Evolutionary conservation across 2,797 vertebrate genomes (phyloP).

Genomic region (Thalassophryne amazonica): DNA sequence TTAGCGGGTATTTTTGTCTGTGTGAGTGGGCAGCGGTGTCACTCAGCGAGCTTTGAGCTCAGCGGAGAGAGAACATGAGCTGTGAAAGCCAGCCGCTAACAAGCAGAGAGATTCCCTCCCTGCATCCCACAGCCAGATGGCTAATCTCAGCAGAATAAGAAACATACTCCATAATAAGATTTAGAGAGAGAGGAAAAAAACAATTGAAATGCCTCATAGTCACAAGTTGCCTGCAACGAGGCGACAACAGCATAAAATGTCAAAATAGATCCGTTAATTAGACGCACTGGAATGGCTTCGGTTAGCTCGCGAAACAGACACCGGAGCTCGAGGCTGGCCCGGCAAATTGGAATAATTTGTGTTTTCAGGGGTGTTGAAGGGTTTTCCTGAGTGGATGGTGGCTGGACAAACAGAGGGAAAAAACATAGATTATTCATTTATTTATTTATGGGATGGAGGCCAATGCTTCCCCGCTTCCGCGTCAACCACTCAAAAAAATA

Average conservation of each 20-base stretch:
- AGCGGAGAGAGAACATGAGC: constrained; percentile 65
- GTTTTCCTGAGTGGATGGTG: constrained; percentile 27
- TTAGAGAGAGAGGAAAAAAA: constrained; percentile 15
- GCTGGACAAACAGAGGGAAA: constrained; percentile 4
- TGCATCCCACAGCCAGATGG: constrained; percentile 70
- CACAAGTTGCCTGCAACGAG: constrained; percentile 39
- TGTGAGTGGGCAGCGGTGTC: constrained; percentile 74
- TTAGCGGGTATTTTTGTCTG: constrained; percentile 72
- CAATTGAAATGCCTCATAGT: constrained; percentile 52
- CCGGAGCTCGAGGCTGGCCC: constrained; percentile 44
- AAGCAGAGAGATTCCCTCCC: constrained; percentile 70
- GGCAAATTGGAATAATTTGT: constrained; percentile 62
- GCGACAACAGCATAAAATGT: constrained; percentile 56
- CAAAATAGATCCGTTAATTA: constrained; percentile 56
- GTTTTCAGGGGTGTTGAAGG: constrained; percentile 29
- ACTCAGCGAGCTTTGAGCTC: constrained; percentile 70
- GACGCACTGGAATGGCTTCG: constrained; percentile 36
- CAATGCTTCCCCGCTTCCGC: neutral
- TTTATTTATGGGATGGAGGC: constrained; percentile 17
- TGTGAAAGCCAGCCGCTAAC: constrained; percentile 73
- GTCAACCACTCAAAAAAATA: neutral
- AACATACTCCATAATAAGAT: constrained; percentile 63
- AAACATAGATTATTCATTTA: constrained; percentile 11
- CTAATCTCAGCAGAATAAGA: constrained; percentile 67
- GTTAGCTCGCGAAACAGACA: constrained; percentile 53